Evolutionary conservation across 2,797 vertebrate species (phyloP), one percentile per base, ranked within the genome.

Genomic region (Cuculus canorus): DNA sequence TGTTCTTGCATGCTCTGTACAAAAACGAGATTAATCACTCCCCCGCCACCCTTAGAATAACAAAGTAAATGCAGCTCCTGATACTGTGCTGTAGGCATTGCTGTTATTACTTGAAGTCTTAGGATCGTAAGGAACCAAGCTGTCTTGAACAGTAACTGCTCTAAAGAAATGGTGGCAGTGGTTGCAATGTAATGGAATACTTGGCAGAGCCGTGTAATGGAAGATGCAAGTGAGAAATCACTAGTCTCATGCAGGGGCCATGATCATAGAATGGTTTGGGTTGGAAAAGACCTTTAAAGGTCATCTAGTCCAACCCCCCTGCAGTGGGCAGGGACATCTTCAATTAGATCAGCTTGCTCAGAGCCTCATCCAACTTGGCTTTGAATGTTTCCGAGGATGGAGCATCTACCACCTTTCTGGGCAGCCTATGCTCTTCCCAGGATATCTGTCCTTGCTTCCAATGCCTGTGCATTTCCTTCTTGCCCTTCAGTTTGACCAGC

Each of bases 171-270:
- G 6, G 27, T 33, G 39, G 24, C 52, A 25, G 0, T 41, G 27
- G 41, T 71, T 61, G 37, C 57, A 57, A 5, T 32, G 45, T 52
- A 48, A n/a, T 13, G 52, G 22, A 54, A 37, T 48, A 27, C n/a
- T 69, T 88, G 48, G 57, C 52, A 86, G 48, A 52, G 47, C 52
- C 56, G n/a, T 25, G 56, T 35, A n/a, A 56, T 25, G 53, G 37
- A 77, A 63, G 54, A 17, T 53, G 27, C 14, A 14, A 68, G n/a
- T 63, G 13, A 47, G 50, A 52, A 72, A n/a, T 41, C n/a, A 10
- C 11, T 22, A 10, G 23, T 43, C 33, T 25, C 8, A 1, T 52
- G n/a, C n/a, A 3, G n/a, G 30, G 57, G 23, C 54, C 1, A 3
- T 27, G 33, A 33, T 43, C 17, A 28, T 52, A 11, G 11, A 80